These are phyloP conservation scores for Perdita meconis DNA, from an alignment of 2,888 invertebrate genomes.

Conservation along the genomic window DNA sequence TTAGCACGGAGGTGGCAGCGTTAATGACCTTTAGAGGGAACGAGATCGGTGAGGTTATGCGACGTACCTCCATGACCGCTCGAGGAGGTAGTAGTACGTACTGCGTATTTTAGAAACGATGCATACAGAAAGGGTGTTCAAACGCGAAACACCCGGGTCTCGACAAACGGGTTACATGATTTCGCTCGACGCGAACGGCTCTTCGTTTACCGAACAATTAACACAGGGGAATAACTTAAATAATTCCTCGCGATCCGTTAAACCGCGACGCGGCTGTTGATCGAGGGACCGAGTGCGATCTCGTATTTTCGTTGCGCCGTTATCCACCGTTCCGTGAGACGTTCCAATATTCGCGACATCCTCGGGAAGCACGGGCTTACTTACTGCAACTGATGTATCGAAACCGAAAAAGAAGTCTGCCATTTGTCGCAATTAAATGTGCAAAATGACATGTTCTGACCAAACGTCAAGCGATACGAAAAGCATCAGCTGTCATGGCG, in stretches of 20 bases:
- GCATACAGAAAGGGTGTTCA: not conserved
- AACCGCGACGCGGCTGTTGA: slow-evolving; percentile 72
- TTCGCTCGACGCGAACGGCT: not conserved
- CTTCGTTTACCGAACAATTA: not conserved
- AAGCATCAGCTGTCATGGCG: slow-evolving; percentile 84
- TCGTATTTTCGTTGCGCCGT: slow-evolving; percentile 8
- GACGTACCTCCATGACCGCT: slow-evolving; percentile 62
- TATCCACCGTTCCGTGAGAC: not conserved
- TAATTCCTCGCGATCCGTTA: slow-evolving; percentile 4
- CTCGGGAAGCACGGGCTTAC: slow-evolving; percentile 79
- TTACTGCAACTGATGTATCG: slow-evolving; percentile 91
- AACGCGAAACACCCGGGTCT: not conserved
- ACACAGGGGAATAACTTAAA: slow-evolving; percentile 8
- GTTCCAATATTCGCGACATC: not conserved
- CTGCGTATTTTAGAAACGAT: slow-evolving; percentile 26
- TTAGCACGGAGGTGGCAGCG: slow-evolving; percentile 42
- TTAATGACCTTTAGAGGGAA: slow-evolving; percentile 76
- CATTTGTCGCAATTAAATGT: slow-evolving; percentile 86
- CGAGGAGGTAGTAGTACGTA: slow-evolving; percentile 23
- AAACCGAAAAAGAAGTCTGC: slow-evolving; percentile 95
- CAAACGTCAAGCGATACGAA: slow-evolving; percentile 82
- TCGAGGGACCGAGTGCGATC: slow-evolving; percentile 46
- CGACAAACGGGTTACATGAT: not conserved
- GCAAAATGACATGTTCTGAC: slow-evolving; percentile 83
- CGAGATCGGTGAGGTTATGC: slow-evolving; percentile 75